phyloP scores from a whole-genome alignment of 2,797 vertebrate species.

The Pygocentrus nattereri region DNA sequence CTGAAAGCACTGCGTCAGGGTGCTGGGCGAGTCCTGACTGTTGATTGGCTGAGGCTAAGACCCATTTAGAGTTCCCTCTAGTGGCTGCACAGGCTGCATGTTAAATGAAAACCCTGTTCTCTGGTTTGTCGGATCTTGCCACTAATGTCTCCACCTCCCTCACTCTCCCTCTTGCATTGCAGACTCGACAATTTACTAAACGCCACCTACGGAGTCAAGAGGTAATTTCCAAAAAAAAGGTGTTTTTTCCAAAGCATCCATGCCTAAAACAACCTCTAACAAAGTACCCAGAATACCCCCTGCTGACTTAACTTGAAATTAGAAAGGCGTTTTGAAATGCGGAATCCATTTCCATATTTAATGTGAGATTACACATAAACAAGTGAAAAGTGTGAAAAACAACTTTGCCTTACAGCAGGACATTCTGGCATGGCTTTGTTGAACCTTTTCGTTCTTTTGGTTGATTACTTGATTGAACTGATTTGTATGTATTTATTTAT shows the following conservation, averaged over 20 bases:
- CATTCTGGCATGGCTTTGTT: constrained; percentile 89
- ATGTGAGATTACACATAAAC: constrained; percentile 60
- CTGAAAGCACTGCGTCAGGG: constrained; percentile 59
- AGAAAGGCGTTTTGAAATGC: constrained; percentile 66
- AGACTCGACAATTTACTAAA: constrained; percentile 99
- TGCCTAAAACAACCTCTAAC: constrained; percentile 82
- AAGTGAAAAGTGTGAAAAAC: neutral
- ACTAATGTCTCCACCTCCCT: constrained; percentile 89
- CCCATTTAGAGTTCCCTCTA: constrained; percentile 77
- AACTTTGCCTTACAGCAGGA: constrained; percentile 74
- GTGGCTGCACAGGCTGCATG: constrained; percentile 79
- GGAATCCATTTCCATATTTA: constrained; percentile 56
- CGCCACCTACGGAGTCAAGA: constrained; percentile 97
- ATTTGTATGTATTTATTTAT: constrained; percentile 80
- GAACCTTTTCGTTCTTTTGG: constrained; percentile 80
- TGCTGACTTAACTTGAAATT: constrained; percentile 78
- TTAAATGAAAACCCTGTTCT: constrained; percentile 77
- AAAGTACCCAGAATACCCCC: constrained; percentile 85
- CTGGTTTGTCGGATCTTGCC: constrained; percentile 79
- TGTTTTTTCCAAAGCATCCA: constrained; percentile 85
- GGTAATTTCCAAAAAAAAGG: constrained; percentile 87
- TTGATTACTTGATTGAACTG: constrained; percentile 76
- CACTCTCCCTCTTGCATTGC: constrained; percentile 88
- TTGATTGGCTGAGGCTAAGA: constrained; percentile 66
- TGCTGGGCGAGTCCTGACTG: constrained; percentile 57